These are phyloP conservation scores for Drosophila nr. fundita DNA, from an alignment of 2,888 invertebrate species.

Conservation along the genomic window DNA sequence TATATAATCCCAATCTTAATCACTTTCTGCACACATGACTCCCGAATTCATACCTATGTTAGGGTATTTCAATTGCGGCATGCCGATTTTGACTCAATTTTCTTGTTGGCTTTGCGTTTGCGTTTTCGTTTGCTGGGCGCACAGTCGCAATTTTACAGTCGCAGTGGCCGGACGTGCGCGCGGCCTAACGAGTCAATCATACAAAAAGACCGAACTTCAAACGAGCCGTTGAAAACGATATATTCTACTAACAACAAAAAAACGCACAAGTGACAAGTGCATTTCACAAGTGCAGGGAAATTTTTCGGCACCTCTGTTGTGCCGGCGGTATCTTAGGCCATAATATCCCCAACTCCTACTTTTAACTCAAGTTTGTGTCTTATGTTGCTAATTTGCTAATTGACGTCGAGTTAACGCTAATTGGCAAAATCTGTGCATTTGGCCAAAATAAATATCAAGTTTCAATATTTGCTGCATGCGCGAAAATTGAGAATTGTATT, in stretches of 20 bases:
- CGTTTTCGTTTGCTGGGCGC: constrained; percentile 48
- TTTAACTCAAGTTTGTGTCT: constrained; percentile 19
- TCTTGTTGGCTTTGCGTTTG: constrained; percentile 53
- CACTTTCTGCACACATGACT: neutral
- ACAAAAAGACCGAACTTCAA: constrained; percentile 30
- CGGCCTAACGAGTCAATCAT: constrained; percentile 53
- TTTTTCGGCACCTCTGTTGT: constrained; percentile 45
- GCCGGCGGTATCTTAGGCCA: constrained; percentile 37
- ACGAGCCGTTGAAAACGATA: constrained; percentile 59
- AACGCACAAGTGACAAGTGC: constrained; percentile 46
- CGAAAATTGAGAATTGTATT: constrained; percentile 36
- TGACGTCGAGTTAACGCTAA: constrained; percentile 61
- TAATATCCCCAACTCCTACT: neutral
- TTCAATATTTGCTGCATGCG: constrained; percentile 61
- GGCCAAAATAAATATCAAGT: constrained; percentile 62
- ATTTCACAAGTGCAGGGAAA: constrained; percentile 59
- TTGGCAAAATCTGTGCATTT: constrained; percentile 62
- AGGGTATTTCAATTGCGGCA: constrained; percentile 39
- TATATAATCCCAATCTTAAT: neutral
- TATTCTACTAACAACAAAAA: constrained; percentile 34
- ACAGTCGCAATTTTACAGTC: constrained; percentile 77
- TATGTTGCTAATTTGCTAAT: constrained; percentile 45
- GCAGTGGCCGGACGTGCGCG: constrained; percentile 68
- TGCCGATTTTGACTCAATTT: constrained; percentile 6
- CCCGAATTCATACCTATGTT: neutral